Conservation (phyloP, 1,140 invertebrate genomes). For the Chrysoperla carnea region DNA sequence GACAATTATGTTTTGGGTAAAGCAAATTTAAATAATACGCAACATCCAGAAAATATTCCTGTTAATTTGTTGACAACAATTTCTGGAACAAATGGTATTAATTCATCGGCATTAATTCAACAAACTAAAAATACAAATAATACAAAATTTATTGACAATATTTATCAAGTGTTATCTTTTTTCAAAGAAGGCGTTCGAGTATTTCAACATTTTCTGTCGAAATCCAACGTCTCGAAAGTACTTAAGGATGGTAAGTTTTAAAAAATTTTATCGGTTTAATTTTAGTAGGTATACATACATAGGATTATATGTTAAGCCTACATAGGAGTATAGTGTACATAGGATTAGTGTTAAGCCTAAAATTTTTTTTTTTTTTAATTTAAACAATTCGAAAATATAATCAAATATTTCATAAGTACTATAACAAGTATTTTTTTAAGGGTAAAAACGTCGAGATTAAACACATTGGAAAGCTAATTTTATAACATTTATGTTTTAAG, state of each 20-base stretch:
- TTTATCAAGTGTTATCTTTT: slow-evolving; percentile 35
- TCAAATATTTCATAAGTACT: too few species aligned
- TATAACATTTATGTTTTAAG: too few species aligned
- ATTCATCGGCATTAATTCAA: slow-evolving; percentile 17
- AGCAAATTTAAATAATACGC: not conserved
- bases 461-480: too few species aligned
- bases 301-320: too few species aligned
- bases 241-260: slow-evolving; percentile 27
- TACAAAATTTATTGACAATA: slow-evolving; percentile 31
- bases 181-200: slow-evolving; percentile 40
- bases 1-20: slow-evolving; percentile 25
- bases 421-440: too few species aligned
- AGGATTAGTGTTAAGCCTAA: too few species aligned
- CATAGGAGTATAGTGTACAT: too few species aligned
- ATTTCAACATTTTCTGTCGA: slow-evolving; percentile 40
- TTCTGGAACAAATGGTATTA: slow-evolving; percentile 19
- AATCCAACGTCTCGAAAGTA: slow-evolving; percentile 35
- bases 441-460: too few species aligned
- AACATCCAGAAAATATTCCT: not conserved
- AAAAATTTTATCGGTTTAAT: not conserved
- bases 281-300: too few species aligned
- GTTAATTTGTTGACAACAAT: slow-evolving; percentile 11
- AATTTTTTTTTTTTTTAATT: too few species aligned
- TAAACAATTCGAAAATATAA: too few species aligned
- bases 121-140: slow-evolving; percentile 15